Conservation (phyloP, 1,140 invertebrate species). For the Propsilocerus akamusi region DNA sequence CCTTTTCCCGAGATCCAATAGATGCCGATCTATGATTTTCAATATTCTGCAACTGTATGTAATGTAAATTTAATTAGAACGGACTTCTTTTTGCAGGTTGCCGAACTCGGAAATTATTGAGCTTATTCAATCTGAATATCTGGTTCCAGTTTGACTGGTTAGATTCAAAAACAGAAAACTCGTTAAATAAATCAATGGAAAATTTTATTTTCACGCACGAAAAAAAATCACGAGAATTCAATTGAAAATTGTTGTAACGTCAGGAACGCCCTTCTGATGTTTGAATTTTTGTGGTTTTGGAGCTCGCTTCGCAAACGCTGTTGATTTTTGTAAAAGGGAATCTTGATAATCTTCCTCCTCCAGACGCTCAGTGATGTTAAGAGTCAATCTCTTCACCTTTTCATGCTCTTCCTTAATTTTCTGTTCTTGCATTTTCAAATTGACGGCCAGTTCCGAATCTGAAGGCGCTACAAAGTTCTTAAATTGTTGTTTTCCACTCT, state of each 20-base stretch:
- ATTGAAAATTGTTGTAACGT: constrained; percentile 65
- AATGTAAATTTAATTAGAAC: too few species aligned
- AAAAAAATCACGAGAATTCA: constrained; percentile 41
- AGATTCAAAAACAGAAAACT: too few species aligned
- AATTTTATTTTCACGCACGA: too few species aligned
- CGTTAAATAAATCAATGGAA: too few species aligned
- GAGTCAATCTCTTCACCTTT: constrained; percentile 71
- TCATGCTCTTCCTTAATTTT: constrained; percentile 78
- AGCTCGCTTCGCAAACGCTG: constrained; percentile 37
- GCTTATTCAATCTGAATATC: too few species aligned
- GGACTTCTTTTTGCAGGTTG: too few species aligned
- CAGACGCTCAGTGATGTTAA: constrained; percentile 88
- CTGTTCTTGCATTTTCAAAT: constrained; percentile 74
- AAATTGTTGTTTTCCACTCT: constrained; percentile 85
- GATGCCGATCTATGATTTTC: too few species aligned
- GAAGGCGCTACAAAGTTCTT: constrained; percentile 78
- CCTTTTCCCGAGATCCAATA: too few species aligned
- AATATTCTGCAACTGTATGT: too few species aligned
- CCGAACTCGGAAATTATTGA: too few species aligned
- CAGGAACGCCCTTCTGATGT: constrained; percentile 86
- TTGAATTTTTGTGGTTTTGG: constrained; percentile 66
- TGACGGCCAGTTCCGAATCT: constrained; percentile 72
- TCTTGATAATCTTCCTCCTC: constrained; percentile 89
- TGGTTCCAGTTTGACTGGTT: too few species aligned
- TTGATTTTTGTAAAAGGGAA: constrained; percentile 40